Percentiles rank a stretch among this genome's conserved stretches.
These are phyloP conservation scores for Rousettus leschenaultii DNA, from an alignment of 2,113 vertebrate genomes.

Conservation along the genomic window DNA sequence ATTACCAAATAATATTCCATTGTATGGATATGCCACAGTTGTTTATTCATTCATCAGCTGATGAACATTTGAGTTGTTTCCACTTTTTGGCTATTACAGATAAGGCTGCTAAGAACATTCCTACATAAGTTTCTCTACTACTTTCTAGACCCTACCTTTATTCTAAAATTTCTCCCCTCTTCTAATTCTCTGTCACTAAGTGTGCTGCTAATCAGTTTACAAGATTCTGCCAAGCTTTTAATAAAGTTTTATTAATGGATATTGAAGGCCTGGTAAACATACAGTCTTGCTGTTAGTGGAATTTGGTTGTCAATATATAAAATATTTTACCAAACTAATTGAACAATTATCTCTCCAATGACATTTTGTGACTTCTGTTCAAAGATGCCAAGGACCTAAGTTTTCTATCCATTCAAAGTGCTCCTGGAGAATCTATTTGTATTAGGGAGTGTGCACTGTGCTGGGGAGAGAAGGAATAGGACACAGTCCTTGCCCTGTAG, in stretches of 20 bases:
- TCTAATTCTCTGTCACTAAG: not conserved
- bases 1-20: not conserved
- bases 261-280: not conserved
- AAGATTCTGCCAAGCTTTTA: slow-evolving; percentile 2
- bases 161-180: not conserved
- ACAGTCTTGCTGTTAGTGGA: not conserved
- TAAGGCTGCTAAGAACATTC: not conserved
- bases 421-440: not conserved
- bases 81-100: not conserved
- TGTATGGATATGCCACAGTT: not conserved
- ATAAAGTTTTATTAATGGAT: not conserved
- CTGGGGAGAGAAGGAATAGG: not conserved
- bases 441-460: not conserved
- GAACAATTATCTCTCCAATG: not conserved
- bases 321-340: slow-evolving; percentile 1
- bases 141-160: not conserved
- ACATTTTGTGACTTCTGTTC: slow-evolving; percentile 28
- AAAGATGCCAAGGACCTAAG: not conserved
- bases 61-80: not conserved
- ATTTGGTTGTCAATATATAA: not conserved
- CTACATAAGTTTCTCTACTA: not conserved
- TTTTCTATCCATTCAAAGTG: not conserved
- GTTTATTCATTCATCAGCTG: not conserved
- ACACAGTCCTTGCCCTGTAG: not conserved
- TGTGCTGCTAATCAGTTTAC: not conserved